A percentile compares a stretch with the other conserved stretches of the same genome.
phyloP scores from a whole-genome alignment of 2,113 vertebrate species.

The Apus apus region DNA sequence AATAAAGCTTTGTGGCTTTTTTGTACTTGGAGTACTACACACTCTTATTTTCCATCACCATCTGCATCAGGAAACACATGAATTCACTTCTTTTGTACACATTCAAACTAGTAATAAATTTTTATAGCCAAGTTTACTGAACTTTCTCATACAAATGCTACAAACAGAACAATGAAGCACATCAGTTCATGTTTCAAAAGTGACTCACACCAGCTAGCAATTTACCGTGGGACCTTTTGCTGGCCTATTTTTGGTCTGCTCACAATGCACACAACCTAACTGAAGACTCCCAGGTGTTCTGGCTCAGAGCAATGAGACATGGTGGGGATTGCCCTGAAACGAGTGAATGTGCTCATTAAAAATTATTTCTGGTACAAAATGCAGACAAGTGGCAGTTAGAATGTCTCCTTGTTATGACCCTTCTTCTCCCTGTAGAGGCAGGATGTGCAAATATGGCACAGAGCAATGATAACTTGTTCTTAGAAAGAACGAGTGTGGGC shows the following conservation, averaged over 20 bases:
- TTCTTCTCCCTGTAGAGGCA: slow-evolving; percentile 21
- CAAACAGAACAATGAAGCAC: slow-evolving; percentile 48
- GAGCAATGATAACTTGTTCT: slow-evolving; percentile 44
- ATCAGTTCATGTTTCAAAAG: slow-evolving; percentile 55
- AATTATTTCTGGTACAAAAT: slow-evolving; percentile 51
- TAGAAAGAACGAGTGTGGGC: background rate
- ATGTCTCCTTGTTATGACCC: slow-evolving; percentile 59
- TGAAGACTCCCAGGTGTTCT: slow-evolving; percentile 73
- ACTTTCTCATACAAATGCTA: slow-evolving; percentile 54
- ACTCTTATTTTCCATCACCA: background rate
- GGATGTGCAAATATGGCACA: background rate
- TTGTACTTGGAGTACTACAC: background rate
- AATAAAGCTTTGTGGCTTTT: background rate
- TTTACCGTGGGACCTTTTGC: slow-evolving; percentile 62
- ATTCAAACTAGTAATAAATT: slow-evolving; percentile 32
- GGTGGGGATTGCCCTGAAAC: slow-evolving; percentile 47
- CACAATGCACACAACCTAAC: background rate
- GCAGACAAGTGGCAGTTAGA: slow-evolving; percentile 17
- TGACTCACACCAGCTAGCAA: slow-evolving; percentile 66
- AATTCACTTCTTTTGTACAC: slow-evolving; percentile 38
- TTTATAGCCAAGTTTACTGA: slow-evolving; percentile 52
- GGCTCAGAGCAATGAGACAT: background rate
- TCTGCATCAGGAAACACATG: background rate
- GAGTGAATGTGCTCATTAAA: slow-evolving; percentile 74
- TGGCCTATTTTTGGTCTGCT: slow-evolving; percentile 67